A percentile compares a stretch with the other conserved stretches of the same genome.
Evolutionary conservation across 2,113 vertebrate genomes (phyloP).

Genomic region (Calidris pygmaea): DNA sequence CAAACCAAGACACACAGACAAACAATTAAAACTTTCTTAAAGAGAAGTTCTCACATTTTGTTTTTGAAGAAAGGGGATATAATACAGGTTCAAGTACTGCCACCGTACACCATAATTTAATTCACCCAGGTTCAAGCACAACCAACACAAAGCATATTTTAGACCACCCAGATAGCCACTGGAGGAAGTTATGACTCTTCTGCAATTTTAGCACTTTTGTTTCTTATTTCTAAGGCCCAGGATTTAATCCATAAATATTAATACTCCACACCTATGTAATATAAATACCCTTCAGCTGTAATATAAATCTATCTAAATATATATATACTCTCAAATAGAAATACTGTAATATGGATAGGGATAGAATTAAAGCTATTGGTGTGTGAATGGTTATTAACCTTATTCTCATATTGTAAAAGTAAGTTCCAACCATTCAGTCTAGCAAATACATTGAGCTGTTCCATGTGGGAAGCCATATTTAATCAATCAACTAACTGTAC

Average conservation of each 20-base stretch:
- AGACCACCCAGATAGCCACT: background rate
- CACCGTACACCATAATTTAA: background rate
- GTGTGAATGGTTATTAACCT: background rate
- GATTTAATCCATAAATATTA: background rate
- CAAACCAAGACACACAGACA: background rate
- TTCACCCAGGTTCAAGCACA: background rate
- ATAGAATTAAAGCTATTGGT: background rate
- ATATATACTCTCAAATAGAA: background rate
- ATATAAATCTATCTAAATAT: background rate
- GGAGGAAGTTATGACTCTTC: background rate
- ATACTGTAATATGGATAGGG: background rate
- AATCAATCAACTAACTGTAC: background rate
- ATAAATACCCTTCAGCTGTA: background rate
- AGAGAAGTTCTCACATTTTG: background rate
- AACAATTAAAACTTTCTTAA: background rate
- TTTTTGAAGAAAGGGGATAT: background rate
- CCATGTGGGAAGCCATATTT: background rate
- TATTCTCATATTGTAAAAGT: background rate
- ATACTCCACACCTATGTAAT: background rate
- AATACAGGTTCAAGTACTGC: background rate
- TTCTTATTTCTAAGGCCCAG: background rate
- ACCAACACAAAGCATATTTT: background rate
- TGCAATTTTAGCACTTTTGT: background rate
- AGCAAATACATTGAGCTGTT: background rate
- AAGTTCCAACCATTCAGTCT: background rate